Evolutionary conservation across 2,888 invertebrate genomes (phyloP).

Genomic region (Caenorhabditis wallacei): DNA sequence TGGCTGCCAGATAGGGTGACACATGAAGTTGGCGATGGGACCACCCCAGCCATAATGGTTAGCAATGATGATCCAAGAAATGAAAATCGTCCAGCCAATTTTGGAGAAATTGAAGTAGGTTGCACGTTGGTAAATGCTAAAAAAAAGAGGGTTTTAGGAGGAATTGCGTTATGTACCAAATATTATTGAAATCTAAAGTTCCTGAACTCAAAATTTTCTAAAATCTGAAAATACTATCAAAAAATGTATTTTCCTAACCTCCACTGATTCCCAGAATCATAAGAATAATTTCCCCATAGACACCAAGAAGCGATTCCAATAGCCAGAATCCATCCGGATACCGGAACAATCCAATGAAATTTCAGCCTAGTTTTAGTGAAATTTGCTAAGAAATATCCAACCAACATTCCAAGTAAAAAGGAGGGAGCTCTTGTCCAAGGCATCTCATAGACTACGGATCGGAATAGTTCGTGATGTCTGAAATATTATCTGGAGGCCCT

Average conservation of each 20-base stretch:
- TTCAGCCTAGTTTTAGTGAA: slow-evolving; percentile 50
- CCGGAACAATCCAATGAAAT: slow-evolving; percentile 32
- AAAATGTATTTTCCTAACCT: slow-evolving; percentile 19
- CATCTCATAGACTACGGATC: slow-evolving; percentile 27
- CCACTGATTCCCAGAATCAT: slow-evolving; percentile 56
- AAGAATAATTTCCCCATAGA: slow-evolving; percentile 51
- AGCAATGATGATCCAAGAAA: slow-evolving; percentile 84
- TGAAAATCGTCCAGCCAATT: slow-evolving; percentile 83
- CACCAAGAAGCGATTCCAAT: slow-evolving; percentile 41
- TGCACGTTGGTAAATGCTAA: slow-evolving; percentile 40
- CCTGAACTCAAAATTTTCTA: too few species aligned
- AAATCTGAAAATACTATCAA: too few species aligned
- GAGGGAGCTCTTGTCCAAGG: slow-evolving; percentile 84
- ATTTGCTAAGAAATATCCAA: slow-evolving; percentile 80
- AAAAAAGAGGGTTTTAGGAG: neutral
- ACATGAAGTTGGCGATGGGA: slow-evolving; percentile 88
- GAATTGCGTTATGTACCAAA: too few species aligned
- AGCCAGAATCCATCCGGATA: slow-evolving; percentile 50
- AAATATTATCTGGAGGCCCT: too few species aligned
- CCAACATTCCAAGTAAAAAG: slow-evolving; percentile 83
- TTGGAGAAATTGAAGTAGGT: slow-evolving; percentile 74
- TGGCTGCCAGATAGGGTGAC: slow-evolving; percentile 91
- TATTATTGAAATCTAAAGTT: too few species aligned
- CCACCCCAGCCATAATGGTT: slow-evolving; percentile 84
- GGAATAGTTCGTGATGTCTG: slow-evolving; percentile 33